These are phyloP conservation scores for Caenorhabditis becei DNA, from an alignment of 2,888 invertebrate genomes.

Conservation along the genomic window DNA sequence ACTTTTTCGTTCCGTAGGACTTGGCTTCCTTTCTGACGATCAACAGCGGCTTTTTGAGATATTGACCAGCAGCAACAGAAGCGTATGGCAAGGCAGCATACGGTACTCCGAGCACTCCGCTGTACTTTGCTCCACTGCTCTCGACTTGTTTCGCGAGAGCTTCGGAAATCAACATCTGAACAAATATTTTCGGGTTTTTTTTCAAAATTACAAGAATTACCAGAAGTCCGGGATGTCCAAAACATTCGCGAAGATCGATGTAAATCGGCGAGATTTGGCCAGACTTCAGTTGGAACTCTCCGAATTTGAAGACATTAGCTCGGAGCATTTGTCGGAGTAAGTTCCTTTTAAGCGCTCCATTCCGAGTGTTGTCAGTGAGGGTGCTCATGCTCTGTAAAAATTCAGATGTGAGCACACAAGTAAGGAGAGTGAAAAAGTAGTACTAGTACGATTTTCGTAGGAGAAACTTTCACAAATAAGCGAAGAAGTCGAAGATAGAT, in stretches of 20 bases:
- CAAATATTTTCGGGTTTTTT: no score
- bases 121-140: constrained; percentile 68
- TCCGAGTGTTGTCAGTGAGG: constrained; percentile 53
- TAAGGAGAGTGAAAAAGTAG: neutral
- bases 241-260: constrained; percentile 93
- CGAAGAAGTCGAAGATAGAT: constrained; percentile 20
- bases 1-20: constrained; percentile 94
- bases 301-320: constrained; percentile 91
- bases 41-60: constrained; percentile 83
- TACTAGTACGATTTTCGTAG: constrained; percentile 26
- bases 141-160: constrained; percentile 84
- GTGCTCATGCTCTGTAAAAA: constrained; percentile 49
- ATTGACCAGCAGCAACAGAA: constrained; percentile 85
- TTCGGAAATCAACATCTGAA: constrained; percentile 62
- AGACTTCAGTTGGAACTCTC: constrained; percentile 92
- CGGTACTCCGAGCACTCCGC: constrained; percentile 85
- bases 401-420: neutral
- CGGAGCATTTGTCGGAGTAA: constrained; percentile 64
- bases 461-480: constrained; percentile 12
- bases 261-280: constrained; percentile 95
- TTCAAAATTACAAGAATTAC: constrained; percentile 84
- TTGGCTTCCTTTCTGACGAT: constrained; percentile 91
- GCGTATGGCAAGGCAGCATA: constrained; percentile 97
- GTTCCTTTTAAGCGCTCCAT: constrained; percentile 57
- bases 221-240: constrained; percentile 92